A percentile compares a stretch with the other conserved stretches of the same genome.
phyloP scores from a whole-genome alignment of 2,888 invertebrate genomes.

The Automeris io region DNA sequence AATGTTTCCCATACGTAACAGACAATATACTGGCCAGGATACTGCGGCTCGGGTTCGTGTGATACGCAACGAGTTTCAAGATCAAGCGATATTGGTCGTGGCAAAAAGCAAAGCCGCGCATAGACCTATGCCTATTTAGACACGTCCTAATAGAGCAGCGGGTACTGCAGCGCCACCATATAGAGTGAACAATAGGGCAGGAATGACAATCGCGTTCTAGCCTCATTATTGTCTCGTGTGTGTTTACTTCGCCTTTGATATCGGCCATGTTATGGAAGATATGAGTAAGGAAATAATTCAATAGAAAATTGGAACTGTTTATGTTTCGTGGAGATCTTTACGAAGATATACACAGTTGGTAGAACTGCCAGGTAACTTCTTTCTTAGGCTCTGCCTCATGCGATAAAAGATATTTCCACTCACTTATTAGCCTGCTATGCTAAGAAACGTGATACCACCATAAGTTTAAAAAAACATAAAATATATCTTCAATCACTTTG shows the following conservation, averaged over 20 bases:
- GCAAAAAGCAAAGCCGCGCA: constrained; percentile 63
- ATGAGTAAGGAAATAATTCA: constrained; percentile 13
- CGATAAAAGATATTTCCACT: too few species aligned
- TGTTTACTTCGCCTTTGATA: constrained; percentile 19
- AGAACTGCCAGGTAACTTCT: too few species aligned
- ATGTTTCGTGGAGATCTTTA: constrained; percentile 1
- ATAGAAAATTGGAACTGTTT: constrained; percentile 6
- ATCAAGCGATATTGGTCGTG: constrained; percentile 32
- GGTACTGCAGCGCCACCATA: constrained; percentile 65
- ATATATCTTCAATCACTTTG: too few species aligned
- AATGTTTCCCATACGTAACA: constrained; percentile 73
- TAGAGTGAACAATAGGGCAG: constrained; percentile 71
- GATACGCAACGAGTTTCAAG: constrained; percentile 15
- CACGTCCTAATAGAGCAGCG: constrained; percentile 57
- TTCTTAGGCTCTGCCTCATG: too few species aligned
- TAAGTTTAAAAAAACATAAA: too few species aligned
- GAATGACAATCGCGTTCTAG: constrained; percentile 57
- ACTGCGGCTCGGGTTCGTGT: constrained; percentile 24
- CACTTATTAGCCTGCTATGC: too few species aligned
- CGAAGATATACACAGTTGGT: too few species aligned
- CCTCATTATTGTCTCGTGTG: constrained; percentile 64
- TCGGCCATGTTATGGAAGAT: constrained; percentile 9
- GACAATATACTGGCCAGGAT: constrained; percentile 37
- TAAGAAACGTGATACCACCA: too few species aligned
- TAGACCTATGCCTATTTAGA: constrained; percentile 74